Evolutionary conservation across 2,797 vertebrate genomes (phyloP), one percentile per base, ranked within the genome.

Genomic region (Philypnodon macrostomus): DNA sequence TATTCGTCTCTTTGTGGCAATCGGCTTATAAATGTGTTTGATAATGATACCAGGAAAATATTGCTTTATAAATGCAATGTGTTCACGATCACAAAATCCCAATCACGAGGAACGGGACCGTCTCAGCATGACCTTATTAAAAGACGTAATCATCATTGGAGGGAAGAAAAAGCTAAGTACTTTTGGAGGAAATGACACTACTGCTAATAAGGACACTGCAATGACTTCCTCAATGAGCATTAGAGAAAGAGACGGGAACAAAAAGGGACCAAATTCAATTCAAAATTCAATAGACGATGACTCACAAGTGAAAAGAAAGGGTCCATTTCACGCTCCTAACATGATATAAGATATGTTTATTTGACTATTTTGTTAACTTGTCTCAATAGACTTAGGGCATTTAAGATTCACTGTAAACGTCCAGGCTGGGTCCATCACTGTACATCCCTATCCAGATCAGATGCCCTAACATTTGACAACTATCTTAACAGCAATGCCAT

Each of bases 61-160:
- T 34, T 35, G 47, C 53, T 70, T 73, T 65, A 57, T 67, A 57
- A 45, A 39, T 13, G n/a, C 38, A 26, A 36, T 48, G 7, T 47
- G 45, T 47, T 47, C 27, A 15, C 30, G 7, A 3, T 17, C 4
- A 31, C 32, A 19, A 27, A 44, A 36, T 47, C 35, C 38, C 53
- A 45, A 13, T 21, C 33, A 34, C 24, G 47, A 29, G 17, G 56
- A 39, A 12, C 17, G 16, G 57, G 47, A 47, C 58, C 61, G 65
- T 66, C 67, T 58, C 67, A 55, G 50, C 53, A 15, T 84, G 83
- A 81, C 80, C 80, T 85, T 80, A 79, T 82, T 80, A 79, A 72
- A 81, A 69, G 53, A 66, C 69, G 71, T 70, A 73, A 79, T 81
- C 68, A 64, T 59, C 59, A 45, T 60, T 52, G 49, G 55, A 52